Conservation (phyloP, 2,113 vertebrate genomes). For the Addax nasomaculatus region DNA sequence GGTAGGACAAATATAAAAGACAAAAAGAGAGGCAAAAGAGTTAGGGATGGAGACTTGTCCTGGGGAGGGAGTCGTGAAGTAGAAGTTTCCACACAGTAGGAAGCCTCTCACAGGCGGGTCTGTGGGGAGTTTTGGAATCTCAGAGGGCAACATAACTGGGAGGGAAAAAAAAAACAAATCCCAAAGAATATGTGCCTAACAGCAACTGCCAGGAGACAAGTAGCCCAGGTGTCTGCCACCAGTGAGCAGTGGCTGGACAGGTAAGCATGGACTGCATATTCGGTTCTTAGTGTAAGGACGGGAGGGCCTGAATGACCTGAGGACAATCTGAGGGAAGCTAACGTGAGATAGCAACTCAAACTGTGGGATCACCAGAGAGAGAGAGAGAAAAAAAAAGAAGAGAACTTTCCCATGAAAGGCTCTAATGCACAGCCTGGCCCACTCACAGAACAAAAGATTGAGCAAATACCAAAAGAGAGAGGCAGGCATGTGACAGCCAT, state of each 20-base stretch:
- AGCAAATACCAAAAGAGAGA: not conserved
- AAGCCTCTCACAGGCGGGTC: not conserved
- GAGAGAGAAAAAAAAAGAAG: fast-evolving
- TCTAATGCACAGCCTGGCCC: not conserved
- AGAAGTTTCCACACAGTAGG: not conserved
- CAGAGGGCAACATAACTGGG: not conserved
- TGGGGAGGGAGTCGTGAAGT: not conserved
- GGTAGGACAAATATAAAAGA: not conserved
- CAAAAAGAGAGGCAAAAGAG: not conserved
- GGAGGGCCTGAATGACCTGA: not conserved
- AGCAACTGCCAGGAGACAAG: not conserved
- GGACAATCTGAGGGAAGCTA: not conserved
- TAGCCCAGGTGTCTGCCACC: not conserved
- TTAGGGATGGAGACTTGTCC: not conserved
- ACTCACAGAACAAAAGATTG: not conserved
- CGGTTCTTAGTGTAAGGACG: not conserved
- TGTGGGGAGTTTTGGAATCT: not conserved
- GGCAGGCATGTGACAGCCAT: not conserved
- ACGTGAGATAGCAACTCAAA: not conserved
- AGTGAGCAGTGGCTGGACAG: not conserved
- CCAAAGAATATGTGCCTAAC: not conserved
- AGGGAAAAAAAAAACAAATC: not conserved
- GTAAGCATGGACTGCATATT: not conserved
- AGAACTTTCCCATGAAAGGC: not conserved
- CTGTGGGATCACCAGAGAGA: not conserved